Evolutionary conservation across 2,113 vertebrate species (phyloP).

Genomic region (Dasyornis broadbenti): DNA sequence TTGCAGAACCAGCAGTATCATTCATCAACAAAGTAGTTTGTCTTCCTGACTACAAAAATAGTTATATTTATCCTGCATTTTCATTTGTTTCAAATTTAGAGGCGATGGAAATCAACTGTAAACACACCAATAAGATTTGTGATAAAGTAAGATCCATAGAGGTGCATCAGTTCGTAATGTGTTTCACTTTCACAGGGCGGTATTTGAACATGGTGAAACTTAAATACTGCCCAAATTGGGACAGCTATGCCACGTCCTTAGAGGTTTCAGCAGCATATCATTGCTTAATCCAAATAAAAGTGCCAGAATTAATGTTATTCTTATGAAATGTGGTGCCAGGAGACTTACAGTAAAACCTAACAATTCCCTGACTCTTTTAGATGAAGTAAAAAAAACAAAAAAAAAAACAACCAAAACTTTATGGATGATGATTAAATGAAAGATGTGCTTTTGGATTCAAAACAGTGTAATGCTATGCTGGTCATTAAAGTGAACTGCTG

Average conservation of each 20-base stretch:
- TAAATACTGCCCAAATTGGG: background rate
- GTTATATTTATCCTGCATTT: background rate
- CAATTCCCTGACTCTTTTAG: background rate
- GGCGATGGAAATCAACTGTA: background rate
- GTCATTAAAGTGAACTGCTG: slow-evolving; percentile 26
- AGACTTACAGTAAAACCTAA: background rate
- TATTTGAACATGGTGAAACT: background rate
- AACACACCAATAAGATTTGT: background rate
- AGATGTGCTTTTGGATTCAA: background rate
- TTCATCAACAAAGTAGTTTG: background rate
- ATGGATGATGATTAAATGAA: slow-evolving; percentile 6
- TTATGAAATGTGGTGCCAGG: background rate
- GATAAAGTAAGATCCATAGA: background rate
- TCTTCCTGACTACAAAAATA: background rate
- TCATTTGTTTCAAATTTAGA: background rate
- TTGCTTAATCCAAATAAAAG: background rate
- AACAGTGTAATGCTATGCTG: background rate
- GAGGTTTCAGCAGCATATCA: background rate
- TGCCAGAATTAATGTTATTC: background rate
- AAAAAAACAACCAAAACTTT: background rate
- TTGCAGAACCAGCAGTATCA: background rate
- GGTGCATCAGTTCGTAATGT: background rate
- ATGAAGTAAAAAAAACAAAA: background rate
- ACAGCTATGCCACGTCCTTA: background rate
- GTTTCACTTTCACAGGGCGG: background rate